Conservation (phyloP, 2,797 vertebrate genomes). For the Aulostomus chinensis region DNA sequence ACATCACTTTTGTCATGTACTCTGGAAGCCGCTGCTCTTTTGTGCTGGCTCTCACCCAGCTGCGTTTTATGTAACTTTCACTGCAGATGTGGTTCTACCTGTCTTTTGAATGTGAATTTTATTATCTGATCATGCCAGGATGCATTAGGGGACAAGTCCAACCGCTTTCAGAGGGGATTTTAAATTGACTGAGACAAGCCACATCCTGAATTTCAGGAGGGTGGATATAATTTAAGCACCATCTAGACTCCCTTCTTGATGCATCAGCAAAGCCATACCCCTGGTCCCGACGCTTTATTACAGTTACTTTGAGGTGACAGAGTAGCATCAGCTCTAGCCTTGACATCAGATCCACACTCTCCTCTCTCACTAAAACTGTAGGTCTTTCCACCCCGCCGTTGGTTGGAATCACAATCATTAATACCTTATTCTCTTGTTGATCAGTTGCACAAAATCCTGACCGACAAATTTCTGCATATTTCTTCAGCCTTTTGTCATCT, state of each 20-base stretch:
- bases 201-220: slow-evolving; percentile 15
- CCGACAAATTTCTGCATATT: too few species aligned
- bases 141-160: slow-evolving; percentile 19
- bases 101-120: slow-evolving; percentile 8
- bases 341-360: too few species aligned
- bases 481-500: too few species aligned
- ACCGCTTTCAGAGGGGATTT: slow-evolving; percentile 1
- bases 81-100: slow-evolving; percentile 20
- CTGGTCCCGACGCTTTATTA: too few species aligned
- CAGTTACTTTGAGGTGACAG: too few species aligned
- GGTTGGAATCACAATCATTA: too few species aligned
- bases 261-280: slow-evolving; percentile 31
- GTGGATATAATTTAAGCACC: slow-evolving; percentile 27
- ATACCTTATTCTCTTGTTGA: too few species aligned
- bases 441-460: too few species aligned
- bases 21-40: not conserved
- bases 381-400: too few species aligned
- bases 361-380: too few species aligned
- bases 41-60: slow-evolving; percentile 6
- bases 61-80: slow-evolving; percentile 11
- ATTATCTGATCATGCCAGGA: slow-evolving; percentile 18
- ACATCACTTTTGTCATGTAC: slow-evolving; percentile 14
- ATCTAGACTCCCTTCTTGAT: slow-evolving; percentile 22
- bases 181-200: slow-evolving; percentile 6
- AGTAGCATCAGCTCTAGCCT: too few species aligned